Evolutionary conservation across 1,140 invertebrate species (phyloP).

Genomic region (Agraylea sexmaculata): DNA sequence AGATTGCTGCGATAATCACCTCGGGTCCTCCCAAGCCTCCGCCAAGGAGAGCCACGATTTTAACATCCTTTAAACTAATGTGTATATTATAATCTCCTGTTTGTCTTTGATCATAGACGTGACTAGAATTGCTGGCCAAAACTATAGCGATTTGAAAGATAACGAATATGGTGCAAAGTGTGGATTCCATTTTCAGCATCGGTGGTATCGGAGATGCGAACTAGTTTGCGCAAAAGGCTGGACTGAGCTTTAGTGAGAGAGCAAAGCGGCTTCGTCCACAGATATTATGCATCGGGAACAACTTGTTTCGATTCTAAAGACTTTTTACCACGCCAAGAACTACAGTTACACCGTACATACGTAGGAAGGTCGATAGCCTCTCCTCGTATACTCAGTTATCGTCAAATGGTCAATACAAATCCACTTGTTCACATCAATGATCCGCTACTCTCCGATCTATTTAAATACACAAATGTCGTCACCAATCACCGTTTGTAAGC

Average conservation of each 20-base stretch:
- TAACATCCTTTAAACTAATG: constrained; percentile 62
- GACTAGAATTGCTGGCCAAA: constrained; percentile 2
- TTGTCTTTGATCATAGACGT: constrained; percentile 58
- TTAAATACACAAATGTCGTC: no score
- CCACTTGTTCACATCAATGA: background rate
- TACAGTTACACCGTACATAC: constrained; percentile 21
- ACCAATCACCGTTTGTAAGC: no score
- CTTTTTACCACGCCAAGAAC: constrained; percentile 19
- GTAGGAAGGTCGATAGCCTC: constrained; percentile 14
- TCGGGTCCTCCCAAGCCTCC: constrained; percentile 36
- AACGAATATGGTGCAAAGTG: background rate
- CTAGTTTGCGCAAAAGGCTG: background rate
- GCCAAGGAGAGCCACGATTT: constrained; percentile 52
- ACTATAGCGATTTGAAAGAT: background rate
- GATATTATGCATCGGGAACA: constrained; percentile 20
- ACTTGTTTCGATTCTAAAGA: constrained; percentile 19
- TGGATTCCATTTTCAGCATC: background rate
- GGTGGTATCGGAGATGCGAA: background rate
- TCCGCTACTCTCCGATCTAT: no score
- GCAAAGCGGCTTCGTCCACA: constrained; percentile 1
- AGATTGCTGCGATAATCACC: constrained; percentile 20
- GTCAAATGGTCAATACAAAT: background rate
- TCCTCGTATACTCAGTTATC: no score
- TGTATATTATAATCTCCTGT: constrained; percentile 66
- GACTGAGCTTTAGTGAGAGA: background rate